Conservation (phyloP, 1,140 invertebrate genomes). For the Nixonia krombeini region DNA sequence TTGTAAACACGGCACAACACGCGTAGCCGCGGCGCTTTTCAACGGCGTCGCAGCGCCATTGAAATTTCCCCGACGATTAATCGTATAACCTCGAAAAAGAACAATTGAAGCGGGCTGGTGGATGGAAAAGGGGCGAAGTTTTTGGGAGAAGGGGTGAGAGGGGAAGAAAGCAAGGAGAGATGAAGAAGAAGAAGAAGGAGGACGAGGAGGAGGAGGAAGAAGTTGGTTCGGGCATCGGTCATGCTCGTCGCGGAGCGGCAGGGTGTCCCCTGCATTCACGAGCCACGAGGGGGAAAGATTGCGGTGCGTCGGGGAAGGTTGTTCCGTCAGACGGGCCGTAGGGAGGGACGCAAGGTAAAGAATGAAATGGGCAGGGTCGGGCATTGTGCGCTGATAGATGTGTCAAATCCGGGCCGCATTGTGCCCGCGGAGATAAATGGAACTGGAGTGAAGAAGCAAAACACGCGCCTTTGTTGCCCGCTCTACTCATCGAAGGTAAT, state of each 20-base stretch:
- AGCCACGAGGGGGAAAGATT: slow-evolving; percentile 3
- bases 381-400: slow-evolving; percentile 73
- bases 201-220: slow-evolving; percentile 1
- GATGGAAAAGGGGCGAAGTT: neutral
- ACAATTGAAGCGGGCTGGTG: slow-evolving; percentile 3
- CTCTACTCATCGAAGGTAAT: slow-evolving; percentile 68
- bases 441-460: slow-evolving; percentile 72
- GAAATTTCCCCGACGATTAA: slow-evolving; percentile 4
- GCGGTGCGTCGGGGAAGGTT: slow-evolving; percentile 25
- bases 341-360: slow-evolving; percentile 42
- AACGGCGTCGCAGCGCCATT: no score
- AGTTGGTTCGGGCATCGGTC: slow-evolving; percentile 13
- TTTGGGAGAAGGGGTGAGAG: neutral
- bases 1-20: neutral
- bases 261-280: slow-evolving; percentile 4
- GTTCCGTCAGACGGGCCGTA: slow-evolving; percentile 21
- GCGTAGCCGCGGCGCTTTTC: no score
- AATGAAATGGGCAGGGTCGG: slow-evolving; percentile 47
- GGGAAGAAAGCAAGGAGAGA: slow-evolving; percentile 17
- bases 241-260: slow-evolving; percentile 6
- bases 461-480: slow-evolving; percentile 72
- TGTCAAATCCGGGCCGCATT: slow-evolving; percentile 74
- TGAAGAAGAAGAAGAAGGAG: slow-evolving; percentile 24
- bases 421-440: slow-evolving; percentile 73
- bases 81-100: slow-evolving; percentile 11